Evolutionary conservation across 2,888 invertebrate genomes (phyloP).

Genomic region (Caenorhabditis sinica): DNA sequence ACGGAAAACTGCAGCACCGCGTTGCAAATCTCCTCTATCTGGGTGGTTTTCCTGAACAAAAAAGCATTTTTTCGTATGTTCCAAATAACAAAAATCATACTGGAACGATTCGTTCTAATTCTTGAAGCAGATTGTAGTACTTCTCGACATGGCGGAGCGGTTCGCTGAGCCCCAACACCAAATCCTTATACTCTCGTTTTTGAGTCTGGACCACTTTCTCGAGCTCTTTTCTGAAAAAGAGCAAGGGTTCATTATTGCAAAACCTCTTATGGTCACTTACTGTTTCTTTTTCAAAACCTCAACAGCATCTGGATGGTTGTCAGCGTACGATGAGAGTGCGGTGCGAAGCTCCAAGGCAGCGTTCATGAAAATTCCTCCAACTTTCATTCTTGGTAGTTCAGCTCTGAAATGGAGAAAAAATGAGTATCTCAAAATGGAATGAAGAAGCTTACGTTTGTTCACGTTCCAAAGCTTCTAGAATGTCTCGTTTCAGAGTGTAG

Average conservation of each 20-base stretch:
- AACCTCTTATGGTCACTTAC: constrained; percentile 85
- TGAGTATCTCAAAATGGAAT: background rate
- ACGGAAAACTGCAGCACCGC: constrained; percentile 95
- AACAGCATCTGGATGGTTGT: constrained; percentile 95
- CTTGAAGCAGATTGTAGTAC: constrained; percentile 92
- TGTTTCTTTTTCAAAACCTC: constrained; percentile 94
- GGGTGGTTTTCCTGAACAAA: constrained; percentile 89
- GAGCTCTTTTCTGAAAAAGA: constrained; percentile 42
- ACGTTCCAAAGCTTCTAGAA: constrained; percentile 85
- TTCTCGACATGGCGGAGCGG: constrained; percentile 96
- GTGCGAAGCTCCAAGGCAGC: constrained; percentile 87
- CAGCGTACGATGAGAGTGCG: constrained; percentile 93
- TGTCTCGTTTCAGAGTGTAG: constrained; percentile 90
- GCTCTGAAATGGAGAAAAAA: constrained; percentile 72
- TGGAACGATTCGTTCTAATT: constrained; percentile 95
- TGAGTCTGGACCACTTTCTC: constrained; percentile 48
- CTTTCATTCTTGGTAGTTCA: constrained; percentile 88
- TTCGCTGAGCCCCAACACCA: constrained; percentile 95
- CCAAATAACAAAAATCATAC: constrained; percentile 67
- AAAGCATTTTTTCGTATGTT: constrained; percentile 13
- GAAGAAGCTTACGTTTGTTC: constrained; percentile 37
- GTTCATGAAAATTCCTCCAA: constrained; percentile 93
- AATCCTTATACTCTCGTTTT: constrained; percentile 86
- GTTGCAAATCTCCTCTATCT: constrained; percentile 96
- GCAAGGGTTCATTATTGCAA: too few species aligned